Percentiles rank a stretch among this genome's conserved stretches.
phyloP scores from a whole-genome alignment of 1,140 invertebrate species.

The Chionoecetes opilio region DNA sequence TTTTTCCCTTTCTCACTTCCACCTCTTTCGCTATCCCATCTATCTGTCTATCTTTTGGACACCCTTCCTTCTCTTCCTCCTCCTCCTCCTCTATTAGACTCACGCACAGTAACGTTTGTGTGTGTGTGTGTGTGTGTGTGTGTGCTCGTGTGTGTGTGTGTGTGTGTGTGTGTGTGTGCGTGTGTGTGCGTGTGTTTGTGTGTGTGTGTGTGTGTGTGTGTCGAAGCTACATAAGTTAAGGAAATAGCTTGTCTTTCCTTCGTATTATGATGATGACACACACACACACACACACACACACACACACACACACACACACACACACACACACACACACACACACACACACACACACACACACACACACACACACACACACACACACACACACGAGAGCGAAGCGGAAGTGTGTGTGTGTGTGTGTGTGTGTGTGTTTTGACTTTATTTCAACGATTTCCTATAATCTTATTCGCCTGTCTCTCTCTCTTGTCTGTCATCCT shows the following conservation, averaged over 20 bases:
- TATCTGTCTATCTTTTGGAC: too few species aligned
- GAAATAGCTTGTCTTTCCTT: not conserved
- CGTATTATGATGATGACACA: not conserved
- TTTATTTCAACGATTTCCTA: too few species aligned
- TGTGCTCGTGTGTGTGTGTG: too few species aligned
- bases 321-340: conserved; percentile 27
- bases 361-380: not conserved
- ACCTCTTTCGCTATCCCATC: too few species aligned
- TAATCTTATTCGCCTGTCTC: not conserved
- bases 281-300: not conserved
- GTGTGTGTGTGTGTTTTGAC: conserved; percentile 39
- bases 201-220: not conserved
- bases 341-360: conserved; percentile 27
- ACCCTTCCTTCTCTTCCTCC: not conserved
- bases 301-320: conserved; percentile 23
- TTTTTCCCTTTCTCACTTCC: too few species aligned
- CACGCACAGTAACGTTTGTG: not conserved
- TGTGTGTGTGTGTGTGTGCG: too few species aligned
- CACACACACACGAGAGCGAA: not conserved
- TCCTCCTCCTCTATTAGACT: not conserved
- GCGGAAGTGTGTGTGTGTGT: conserved; percentile 22
- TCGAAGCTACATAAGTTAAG: not conserved
- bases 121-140: not conserved
- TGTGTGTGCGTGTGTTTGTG: too few species aligned
- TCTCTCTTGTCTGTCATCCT: not conserved